These are phyloP conservation scores for Fragariocoptes setiger DNA, from an alignment of 1,140 invertebrate genomes.

Conservation along the genomic window DNA sequence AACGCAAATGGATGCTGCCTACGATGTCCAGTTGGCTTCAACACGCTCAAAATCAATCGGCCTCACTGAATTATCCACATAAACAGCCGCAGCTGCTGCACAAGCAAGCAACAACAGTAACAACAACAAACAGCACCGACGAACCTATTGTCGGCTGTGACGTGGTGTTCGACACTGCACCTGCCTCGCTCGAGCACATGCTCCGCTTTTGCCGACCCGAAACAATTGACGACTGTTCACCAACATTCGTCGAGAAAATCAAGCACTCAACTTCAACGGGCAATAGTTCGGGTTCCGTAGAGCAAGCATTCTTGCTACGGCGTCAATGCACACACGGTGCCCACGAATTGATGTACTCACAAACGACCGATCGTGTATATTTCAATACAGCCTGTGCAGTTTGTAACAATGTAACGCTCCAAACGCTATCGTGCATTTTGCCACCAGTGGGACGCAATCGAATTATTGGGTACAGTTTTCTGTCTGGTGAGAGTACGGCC, in stretches of 20 bases:
- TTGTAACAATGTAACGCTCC: not conserved
- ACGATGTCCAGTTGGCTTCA: no score
- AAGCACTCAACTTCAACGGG: not conserved
- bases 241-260: not conserved
- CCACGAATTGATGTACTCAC: not conserved
- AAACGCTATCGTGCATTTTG: not conserved
- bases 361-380: not conserved
- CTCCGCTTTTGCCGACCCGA: not conserved
- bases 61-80: no score
- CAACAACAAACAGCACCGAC: no score
- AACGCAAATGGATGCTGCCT: no score
- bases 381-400: not conserved
- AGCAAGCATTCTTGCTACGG: not conserved
- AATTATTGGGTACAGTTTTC: not conserved
- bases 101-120: no score
- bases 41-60: no score
- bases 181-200: not conserved
- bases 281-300: not conserved
- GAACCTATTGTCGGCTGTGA: no score
- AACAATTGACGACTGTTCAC: not conserved
- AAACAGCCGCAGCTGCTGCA: no score
- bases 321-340: not conserved
- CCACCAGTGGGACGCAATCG: not conserved
- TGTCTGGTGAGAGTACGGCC: not conserved
- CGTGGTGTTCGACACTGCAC: no score